phyloP scores from a whole-genome alignment of 2,888 invertebrate species.

The Drosophila emarginata region DNA sequence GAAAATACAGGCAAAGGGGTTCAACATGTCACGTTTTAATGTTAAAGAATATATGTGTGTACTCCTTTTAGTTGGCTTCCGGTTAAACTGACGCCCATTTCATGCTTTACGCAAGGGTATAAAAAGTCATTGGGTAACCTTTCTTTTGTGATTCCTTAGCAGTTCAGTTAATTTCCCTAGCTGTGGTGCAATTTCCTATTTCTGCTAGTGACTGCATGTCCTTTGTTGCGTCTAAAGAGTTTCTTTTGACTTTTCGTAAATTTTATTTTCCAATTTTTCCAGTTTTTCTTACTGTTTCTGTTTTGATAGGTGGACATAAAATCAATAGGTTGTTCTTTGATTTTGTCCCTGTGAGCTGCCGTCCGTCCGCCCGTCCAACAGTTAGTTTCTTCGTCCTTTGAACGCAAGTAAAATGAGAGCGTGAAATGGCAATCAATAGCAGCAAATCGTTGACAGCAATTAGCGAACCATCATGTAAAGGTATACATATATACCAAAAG shows the following conservation, averaged over 20 bases:
- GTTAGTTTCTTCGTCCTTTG: slow-evolving; percentile 41
- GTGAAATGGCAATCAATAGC: slow-evolving; percentile 66
- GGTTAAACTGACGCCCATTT: background rate
- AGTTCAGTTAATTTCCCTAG: slow-evolving; percentile 1
- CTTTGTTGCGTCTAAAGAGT: slow-evolving; percentile 3
- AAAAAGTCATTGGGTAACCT: slow-evolving; percentile 1
- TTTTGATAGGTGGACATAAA: slow-evolving; percentile 35
- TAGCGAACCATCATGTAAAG: slow-evolving; percentile 42
- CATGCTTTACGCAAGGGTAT: too few species aligned
- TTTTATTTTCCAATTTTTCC: background rate
- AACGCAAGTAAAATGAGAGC: slow-evolving; percentile 46
- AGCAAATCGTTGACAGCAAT: slow-evolving; percentile 67
- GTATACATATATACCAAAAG: slow-evolving; percentile 2
- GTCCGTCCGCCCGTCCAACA: background rate
- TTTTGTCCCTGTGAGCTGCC: slow-evolving; percentile 8
- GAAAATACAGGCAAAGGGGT: too few species aligned
- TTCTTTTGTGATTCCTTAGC: background rate
- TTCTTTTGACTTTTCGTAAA: background rate
- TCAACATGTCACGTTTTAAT: too few species aligned
- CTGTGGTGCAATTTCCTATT: slow-evolving; percentile 1
- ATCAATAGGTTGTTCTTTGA: slow-evolving; percentile 53
- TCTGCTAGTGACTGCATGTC: background rate
- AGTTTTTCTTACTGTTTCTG: background rate
- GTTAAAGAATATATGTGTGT: too few species aligned
- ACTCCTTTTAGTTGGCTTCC: background rate